Base-by-base conservation (phyloP, 2,888 invertebrate species). In the Malthinus flaveolus region DNA sequence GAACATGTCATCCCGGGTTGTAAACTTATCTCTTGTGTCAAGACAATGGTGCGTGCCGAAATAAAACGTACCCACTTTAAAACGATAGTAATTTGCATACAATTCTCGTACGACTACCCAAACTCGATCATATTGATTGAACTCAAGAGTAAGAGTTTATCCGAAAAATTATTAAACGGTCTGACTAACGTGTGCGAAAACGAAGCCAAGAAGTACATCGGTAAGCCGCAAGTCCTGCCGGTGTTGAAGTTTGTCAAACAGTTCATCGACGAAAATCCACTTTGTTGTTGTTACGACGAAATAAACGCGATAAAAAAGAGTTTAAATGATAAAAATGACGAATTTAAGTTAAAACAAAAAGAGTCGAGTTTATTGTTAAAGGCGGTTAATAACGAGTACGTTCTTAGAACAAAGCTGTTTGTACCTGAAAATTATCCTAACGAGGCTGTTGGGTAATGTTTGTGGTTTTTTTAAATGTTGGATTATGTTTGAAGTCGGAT, bases 231-330 rank as follows among this genome's bases (percentile, higher is more conserved):
- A 74, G 76, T 87, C 10, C 71, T 89, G 33, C 78, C 79, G 45
- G 77, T 84, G 3, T 73, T 88, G 10, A 81, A 83, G 65, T 88
- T 89, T 70, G 76, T 89, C 5, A 77, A 82, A 48, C 84, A 82
- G 60, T 90, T 89, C 71, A 76, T 89, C 9, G 82, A 84, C 46
- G 87, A 89, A 63, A 88, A 89, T 77, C 86, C 88, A 0, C 77
- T 90, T 3, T 87, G 85, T 70, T 86, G 88, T 56, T 89, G 89
- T 68, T 86, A 86, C 64, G 87, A 88, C 69, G 90, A 90, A 77
- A 87, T 90, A 59, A 80, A 83, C 58, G 73, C 78, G 42, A 73
- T 89, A 49, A 87, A 86, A 64, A 79, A 80, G 59, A 75, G 83
- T 13, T 70, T 87, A 3, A 70, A 62, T 36, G 63, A 67, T 4